A percentile compares a stretch with the other conserved stretches of the same genome.
These are phyloP conservation scores for Eupithecia inturbata DNA, from an alignment of 2,888 invertebrate genomes.

Conservation along the genomic window DNA sequence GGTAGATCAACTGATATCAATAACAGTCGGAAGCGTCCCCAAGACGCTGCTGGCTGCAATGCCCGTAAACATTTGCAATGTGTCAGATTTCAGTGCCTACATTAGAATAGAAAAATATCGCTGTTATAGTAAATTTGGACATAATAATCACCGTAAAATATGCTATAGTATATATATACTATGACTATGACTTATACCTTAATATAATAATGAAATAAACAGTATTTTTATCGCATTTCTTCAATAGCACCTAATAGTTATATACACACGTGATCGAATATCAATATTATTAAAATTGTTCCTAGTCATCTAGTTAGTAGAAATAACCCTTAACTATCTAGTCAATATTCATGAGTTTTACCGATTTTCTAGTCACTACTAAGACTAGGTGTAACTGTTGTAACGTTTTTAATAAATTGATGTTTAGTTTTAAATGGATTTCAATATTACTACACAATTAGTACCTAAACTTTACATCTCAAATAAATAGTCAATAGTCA, in stretches of 20 bases:
- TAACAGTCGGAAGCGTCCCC: no score
- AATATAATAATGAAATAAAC: neutral
- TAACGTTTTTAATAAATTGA: slow-evolving; percentile 5
- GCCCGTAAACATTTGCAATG: no score
- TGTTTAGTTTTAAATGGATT: slow-evolving; percentile 2
- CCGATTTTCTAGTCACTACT: neutral
- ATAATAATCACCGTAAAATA: neutral
- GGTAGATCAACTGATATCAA: no score
- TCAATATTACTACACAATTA: no score
- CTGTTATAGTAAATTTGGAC: neutral
- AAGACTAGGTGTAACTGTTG: neutral
- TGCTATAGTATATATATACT: no score
- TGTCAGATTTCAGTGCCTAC: neutral
- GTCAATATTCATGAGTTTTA: neutral
- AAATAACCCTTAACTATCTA: neutral
- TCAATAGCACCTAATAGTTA: neutral
- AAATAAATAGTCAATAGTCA: no score
- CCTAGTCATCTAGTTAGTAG: neutral
- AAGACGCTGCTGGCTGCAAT: no score
- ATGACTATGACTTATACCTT: no score
- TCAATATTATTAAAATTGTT: neutral
- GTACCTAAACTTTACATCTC: neutral
- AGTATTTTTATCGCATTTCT: neutral
- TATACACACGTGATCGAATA: neutral
- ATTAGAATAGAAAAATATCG: neutral